Evolutionary conservation across 2,113 vertebrate species (phyloP).

Genomic region (Labrus mixtus): DNA sequence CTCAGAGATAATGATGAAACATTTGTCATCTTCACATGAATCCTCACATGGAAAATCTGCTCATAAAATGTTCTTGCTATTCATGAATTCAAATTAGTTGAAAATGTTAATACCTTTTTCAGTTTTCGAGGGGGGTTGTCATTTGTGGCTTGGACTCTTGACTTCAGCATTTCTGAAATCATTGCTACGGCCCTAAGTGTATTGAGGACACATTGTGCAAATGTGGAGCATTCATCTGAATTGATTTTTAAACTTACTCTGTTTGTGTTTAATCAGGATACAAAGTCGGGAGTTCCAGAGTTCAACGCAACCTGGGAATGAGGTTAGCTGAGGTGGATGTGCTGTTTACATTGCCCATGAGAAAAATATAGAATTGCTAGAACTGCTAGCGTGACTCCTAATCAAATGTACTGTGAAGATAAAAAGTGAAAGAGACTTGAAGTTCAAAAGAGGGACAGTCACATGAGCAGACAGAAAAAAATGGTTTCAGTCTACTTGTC

Average conservation of each 20-base stretch:
- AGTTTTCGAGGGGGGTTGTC: too few relatives aligned
- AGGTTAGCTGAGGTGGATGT: neutral
- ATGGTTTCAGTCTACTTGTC: neutral
- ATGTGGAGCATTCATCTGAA: too few relatives aligned
- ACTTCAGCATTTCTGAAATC: too few relatives aligned
- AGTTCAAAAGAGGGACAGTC: neutral
- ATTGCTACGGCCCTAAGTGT: neutral
- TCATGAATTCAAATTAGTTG: too few relatives aligned
- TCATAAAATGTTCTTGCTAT: too few relatives aligned
- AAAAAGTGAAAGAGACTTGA: neutral
- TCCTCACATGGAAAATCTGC: neutral
- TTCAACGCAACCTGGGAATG: neutral
- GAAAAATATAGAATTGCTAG: conserved; percentile 9
- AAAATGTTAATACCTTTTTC: too few relatives aligned
- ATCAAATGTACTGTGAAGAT: conserved; percentile 14
- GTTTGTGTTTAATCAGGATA: neutral
- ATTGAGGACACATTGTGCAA: neutral
- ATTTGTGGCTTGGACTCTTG: too few relatives aligned
- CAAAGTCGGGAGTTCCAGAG: neutral
- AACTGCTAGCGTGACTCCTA: neutral
- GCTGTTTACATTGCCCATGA: conserved; percentile 48
- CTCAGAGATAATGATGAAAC: neutral
- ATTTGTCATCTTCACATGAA: neutral
- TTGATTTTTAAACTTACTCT: neutral
- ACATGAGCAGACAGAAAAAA: neutral